Base-by-base conservation (phyloP, 2,113 vertebrate genomes). In the Stigmatopora nigra region DNA sequence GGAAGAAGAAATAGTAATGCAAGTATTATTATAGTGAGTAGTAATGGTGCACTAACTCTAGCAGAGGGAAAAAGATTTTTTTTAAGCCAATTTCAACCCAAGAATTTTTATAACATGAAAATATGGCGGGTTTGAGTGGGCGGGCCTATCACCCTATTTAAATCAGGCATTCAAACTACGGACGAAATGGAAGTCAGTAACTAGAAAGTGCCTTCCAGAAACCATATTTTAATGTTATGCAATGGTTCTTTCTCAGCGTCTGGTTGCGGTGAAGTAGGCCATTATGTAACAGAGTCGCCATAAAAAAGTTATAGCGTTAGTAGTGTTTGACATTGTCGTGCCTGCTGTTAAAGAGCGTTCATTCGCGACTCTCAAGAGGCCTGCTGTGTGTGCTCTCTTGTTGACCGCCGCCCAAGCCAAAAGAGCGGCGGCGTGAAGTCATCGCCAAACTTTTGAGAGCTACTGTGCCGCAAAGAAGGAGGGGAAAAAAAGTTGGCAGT, bases 401-500 rank as follows among this genome's bases (percentile, higher is more conserved):
- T 81, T 83, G 79, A 86, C 82, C 64, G 68, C 79, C 70, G 70
- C 74, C 71, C 67, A 69, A 82, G 77, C 81, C 76, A 84, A 56
- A 56, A 82, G 77, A 83, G 79, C 73, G 73, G 71, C 58, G 44
- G 71, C 74, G 85, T 87, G 79, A 86, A 88, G 86, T 87, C 84
- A 86, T 89, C 80, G 86, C 65, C 22, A 56, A 64, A 78, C 71
- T 83, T 78, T 79, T 67, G 77, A 82, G 79, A 86, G 83, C 86
- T 87, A 82, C 84, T 82, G 82, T 83, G 83, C 84, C 80, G 84
- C 83, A 78, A 75, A 81, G 72, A 71, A 74, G 47, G 68, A 14
- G 77, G 70, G 74, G 65, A 82, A 81, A 75, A 84, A 86, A 84
- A 80, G 75, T 83, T 89, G 86, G 87, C 87, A 67, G 81, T 82